A percentile compares a stretch with the other conserved stretches of the same genome.
Evolutionary conservation across 92 coral and sea anemone genomes (phyloP).

Genomic region (Porites divaricata): DNA sequence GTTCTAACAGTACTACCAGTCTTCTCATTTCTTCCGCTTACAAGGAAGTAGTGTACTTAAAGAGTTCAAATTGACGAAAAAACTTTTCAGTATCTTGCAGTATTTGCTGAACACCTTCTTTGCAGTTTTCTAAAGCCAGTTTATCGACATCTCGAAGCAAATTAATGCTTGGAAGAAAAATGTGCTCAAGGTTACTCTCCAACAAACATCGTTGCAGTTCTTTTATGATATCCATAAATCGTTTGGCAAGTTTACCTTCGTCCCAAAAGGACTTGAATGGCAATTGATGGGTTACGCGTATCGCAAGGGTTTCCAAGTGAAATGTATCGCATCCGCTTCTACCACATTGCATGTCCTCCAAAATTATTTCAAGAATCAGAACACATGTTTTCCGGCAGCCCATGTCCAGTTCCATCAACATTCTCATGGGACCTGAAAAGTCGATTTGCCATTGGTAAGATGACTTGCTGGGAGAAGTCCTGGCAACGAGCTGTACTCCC

Average conservation of each 20-base stretch:
- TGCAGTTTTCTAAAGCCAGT: constrained; percentile 47
- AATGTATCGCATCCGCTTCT: constrained; percentile 44
- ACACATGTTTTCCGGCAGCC: constrained; percentile 74
- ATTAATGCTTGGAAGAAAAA: constrained; percentile 67
- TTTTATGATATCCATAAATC: constrained; percentile 64
- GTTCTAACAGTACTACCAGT: not conserved
- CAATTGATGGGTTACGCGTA: constrained; percentile 57
- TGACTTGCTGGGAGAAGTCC: constrained; percentile 65
- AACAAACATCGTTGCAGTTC: constrained; percentile 48
- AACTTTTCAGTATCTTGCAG: constrained; percentile 54
- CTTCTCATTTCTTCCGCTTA: not conserved
- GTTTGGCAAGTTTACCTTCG: constrained; percentile 69
- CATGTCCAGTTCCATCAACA: constrained; percentile 40
- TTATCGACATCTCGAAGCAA: constrained; percentile 67
- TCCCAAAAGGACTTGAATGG: constrained; percentile 72
- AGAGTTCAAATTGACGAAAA: constrained; percentile 38
- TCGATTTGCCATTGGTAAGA: constrained; percentile 82
- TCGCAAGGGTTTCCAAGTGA: constrained; percentile 58
- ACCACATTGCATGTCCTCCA: constrained; percentile 37
- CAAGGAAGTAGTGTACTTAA: constrained; percentile 42
- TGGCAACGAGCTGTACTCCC: constrained; percentile 69
- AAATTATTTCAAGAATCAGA: constrained; percentile 53
- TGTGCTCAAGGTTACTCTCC: constrained; percentile 44
- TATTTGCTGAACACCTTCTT: constrained; percentile 42
- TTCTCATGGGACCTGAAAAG: constrained; percentile 60